A percentile compares a stretch with the other conserved stretches of the same genome.
phyloP scores from a whole-genome alignment of 2,113 vertebrate species.

The Gobius niger region DNA sequence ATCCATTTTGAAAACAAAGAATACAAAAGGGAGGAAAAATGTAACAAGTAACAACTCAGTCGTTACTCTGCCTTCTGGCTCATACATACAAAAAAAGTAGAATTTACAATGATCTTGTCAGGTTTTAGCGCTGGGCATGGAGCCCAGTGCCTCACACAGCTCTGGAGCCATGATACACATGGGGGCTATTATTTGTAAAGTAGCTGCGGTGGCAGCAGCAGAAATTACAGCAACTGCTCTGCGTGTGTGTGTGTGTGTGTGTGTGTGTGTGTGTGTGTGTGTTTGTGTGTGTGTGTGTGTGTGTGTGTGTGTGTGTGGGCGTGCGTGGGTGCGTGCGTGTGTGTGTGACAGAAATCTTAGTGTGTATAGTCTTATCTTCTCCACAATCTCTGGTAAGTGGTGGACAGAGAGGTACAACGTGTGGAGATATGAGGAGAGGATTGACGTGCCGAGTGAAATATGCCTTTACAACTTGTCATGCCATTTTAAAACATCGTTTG shows the following conservation, averaged over 20 bases:
- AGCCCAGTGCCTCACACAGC: slow-evolving; percentile 75
- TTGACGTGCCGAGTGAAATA: slow-evolving; percentile 67
- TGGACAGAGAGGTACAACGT: slow-evolving; percentile 37
- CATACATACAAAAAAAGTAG: slow-evolving; percentile 77
- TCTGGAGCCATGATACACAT: slow-evolving; percentile 73
- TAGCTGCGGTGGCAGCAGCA: slow-evolving; percentile 75
- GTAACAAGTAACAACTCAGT: slow-evolving; percentile 66
- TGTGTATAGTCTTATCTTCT: slow-evolving; percentile 71
- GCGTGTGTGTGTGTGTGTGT: slow-evolving; percentile 10
- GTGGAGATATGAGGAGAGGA: slow-evolving; percentile 64
- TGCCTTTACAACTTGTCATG: slow-evolving; percentile 48
- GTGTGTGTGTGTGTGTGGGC: no score
- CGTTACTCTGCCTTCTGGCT: slow-evolving; percentile 75
- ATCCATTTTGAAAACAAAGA: slow-evolving; percentile 37
- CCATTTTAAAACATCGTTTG: slow-evolving; percentile 42
- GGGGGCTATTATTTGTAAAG: slow-evolving; percentile 78
- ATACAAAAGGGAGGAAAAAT: slow-evolving; percentile 56
- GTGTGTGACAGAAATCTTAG: slow-evolving; percentile 52
- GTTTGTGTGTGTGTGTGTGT: no score
- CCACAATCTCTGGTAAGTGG: slow-evolving; percentile 63
- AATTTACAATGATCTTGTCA: slow-evolving; percentile 79
- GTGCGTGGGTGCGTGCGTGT: no score
- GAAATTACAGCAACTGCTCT: slow-evolving; percentile 66
- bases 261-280: no score
- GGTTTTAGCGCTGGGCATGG: slow-evolving; percentile 73